Evolutionary conservation across 1,140 invertebrate genomes (phyloP), one percentile per base, ranked within the genome.

Genomic region (Drosophila nigrodunni): DNA sequence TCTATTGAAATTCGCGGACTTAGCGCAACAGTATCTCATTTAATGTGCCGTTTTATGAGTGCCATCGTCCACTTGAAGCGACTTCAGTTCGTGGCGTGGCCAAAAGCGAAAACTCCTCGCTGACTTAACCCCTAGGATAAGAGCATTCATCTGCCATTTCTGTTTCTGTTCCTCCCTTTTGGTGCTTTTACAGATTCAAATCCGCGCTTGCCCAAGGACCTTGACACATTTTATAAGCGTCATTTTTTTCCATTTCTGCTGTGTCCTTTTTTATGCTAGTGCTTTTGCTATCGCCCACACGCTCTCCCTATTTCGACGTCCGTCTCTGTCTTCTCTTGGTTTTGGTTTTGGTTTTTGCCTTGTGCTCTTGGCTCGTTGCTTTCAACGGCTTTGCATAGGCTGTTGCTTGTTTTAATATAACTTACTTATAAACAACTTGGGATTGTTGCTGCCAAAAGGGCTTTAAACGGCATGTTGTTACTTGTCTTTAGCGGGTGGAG

Each of bases 181-280:
- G 35, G 34, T 52, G 50, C 74, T 41, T 65, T 70, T 59, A 41
- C 65, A 78, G 62, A 87, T 82, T 81, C 78, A 86, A 87, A 87
- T 86, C 76, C 76, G 75, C 57, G 69, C 35, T 13, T 13, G 43
- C 65, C 65, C 59, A 71, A 50, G 52, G 74, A 88, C 83, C 83
- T 88, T 88, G 83, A 88, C 83, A 88, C 80, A 88, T 89, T 87
- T 87, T 30, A 46, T 59, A 72, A 65, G 67, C 25, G 54, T 61
- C 13, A 46, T 47, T 50, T 43, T 70, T 57, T 57, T 60, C 57
- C 52, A 37, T 73, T 82, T 79, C 70, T 46, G 70, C 65, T 65
- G 30, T 77, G 61, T 70, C 55, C 77, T 59, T 80, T 78, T 64
- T 43, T n/a, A 10, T 43, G 39, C 10, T 9, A 43, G 39, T 43